phyloP scores from a whole-genome alignment of 1,140 invertebrate genomes.

The Drosophila saltans region DNA sequence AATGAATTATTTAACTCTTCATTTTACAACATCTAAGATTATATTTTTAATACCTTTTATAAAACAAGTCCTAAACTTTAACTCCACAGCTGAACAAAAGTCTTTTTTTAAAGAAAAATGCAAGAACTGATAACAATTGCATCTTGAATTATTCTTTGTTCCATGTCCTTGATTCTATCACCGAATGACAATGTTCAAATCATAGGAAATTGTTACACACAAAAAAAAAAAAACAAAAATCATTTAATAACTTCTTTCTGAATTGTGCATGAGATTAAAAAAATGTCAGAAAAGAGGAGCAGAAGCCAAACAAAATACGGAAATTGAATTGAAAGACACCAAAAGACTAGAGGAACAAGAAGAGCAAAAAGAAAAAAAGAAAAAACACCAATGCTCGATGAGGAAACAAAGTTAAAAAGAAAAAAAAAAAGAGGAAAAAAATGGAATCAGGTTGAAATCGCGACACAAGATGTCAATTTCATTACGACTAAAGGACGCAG shows the following conservation, averaged over 20 bases:
- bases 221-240: not conserved
- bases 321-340: slow-evolving; percentile 63
- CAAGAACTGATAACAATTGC: not conserved
- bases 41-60: too few species aligned
- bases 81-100: too few species aligned
- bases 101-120: too few species aligned
- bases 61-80: too few species aligned
- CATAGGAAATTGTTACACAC: not conserved
- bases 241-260: not conserved
- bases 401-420: slow-evolving; percentile 43
- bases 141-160: not conserved
- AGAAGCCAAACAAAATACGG: slow-evolving; percentile 49
- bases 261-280: not conserved
- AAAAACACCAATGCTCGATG: slow-evolving; percentile 32
- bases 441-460: slow-evolving; percentile 68
- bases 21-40: too few species aligned
- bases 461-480: slow-evolving; percentile 76
- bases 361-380: not conserved
- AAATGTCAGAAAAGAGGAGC: not conserved
- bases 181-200: not conserved
- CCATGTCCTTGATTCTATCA: not conserved
- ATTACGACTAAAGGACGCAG: slow-evolving; percentile 60
- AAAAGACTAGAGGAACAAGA: slow-evolving; percentile 3
- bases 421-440: slow-evolving; percentile 32
- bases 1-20: too few species aligned